Conservation (phyloP, 2,888 invertebrate genomes). For the Chrysomela aeneicollis region DNA sequence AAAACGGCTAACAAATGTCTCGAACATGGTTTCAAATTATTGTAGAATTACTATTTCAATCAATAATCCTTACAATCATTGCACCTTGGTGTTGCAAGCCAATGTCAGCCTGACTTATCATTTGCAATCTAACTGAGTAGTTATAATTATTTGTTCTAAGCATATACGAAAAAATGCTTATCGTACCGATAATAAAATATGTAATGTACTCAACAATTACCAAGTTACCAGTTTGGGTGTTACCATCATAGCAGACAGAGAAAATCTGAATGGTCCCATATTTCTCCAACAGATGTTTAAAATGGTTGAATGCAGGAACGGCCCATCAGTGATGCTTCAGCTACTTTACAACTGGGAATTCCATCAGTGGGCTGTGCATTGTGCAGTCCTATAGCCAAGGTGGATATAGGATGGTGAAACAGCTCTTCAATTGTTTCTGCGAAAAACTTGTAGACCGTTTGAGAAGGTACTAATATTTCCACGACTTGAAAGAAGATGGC, state of each 20-base stretch:
- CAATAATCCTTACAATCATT: conserved; percentile 35
- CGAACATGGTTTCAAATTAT: conserved; percentile 38
- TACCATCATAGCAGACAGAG: background rate
- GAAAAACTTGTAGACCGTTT: no score
- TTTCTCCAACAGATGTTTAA: no score
- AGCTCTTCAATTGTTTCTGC: no score
- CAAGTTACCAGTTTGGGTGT: background rate
- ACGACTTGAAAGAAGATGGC: no score
- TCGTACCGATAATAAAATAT: conserved; percentile 16
- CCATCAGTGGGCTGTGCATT: no score
- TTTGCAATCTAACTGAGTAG: conserved; percentile 29
- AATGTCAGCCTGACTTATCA: conserved; percentile 43
- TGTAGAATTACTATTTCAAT: conserved; percentile 31
- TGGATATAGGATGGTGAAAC: no score
- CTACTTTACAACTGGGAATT: no score
- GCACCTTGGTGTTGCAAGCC: conserved; percentile 39
- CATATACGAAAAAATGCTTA: conserved; percentile 22
- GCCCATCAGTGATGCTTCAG: no score
- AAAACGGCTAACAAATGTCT: conserved; percentile 44
- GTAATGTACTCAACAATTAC: background rate
- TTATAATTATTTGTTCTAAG: conserved; percentile 19
- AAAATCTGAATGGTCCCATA: no score
- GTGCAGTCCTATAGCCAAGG: no score
- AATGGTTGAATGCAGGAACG: no score
- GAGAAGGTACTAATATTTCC: no score